Percentiles rank a stretch among this genome's conserved stretches.
These are phyloP conservation scores for Lasioglossum leucozonium DNA, from an alignment of 2,888 invertebrate genomes.

Conservation along the genomic window DNA sequence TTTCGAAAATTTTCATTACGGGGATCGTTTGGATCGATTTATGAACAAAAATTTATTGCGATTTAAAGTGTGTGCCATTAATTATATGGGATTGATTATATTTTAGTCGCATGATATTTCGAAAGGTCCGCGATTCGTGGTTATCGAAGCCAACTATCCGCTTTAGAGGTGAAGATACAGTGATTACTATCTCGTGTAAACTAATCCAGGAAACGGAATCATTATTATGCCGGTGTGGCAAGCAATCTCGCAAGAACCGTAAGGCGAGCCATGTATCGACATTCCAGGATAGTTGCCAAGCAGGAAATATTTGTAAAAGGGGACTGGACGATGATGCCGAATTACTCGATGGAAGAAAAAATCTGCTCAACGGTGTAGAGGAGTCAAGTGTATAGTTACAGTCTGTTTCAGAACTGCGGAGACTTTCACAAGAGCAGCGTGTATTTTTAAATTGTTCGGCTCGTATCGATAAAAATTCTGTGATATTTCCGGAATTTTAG, in stretches of 20 bases:
- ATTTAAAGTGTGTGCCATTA: too few relatives aligned
- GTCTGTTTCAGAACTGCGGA: background rate
- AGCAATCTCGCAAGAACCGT: conserved; percentile 37
- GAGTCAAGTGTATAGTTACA: background rate
- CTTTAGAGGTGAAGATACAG: background rate
- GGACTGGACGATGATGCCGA: conserved; percentile 6
- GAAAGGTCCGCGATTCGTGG: background rate
- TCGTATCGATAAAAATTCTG: background rate
- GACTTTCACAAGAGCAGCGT: background rate
- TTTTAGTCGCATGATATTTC: background rate
- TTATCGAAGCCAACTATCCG: background rate
- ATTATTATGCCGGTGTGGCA: conserved; percentile 22
- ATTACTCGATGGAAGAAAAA: conserved; percentile 21
- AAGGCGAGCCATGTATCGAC: conserved; percentile 33
- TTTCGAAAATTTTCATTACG: too few relatives aligned
- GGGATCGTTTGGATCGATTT: too few relatives aligned
- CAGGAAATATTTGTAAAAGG: conserved; percentile 33
- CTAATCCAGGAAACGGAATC: conserved; percentile 28
- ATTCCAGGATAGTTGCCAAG: conserved; percentile 43
- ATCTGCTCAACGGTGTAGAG: conserved; percentile 23
- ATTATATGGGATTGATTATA: too few relatives aligned
- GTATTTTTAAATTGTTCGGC: background rate
- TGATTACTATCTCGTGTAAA: conserved; percentile 10
- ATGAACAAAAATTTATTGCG: too few relatives aligned
- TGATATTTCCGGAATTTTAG: background rate